phyloP scores from a whole-genome alignment of 2,797 vertebrate genomes.

The Smutsia temminckii region DNA sequence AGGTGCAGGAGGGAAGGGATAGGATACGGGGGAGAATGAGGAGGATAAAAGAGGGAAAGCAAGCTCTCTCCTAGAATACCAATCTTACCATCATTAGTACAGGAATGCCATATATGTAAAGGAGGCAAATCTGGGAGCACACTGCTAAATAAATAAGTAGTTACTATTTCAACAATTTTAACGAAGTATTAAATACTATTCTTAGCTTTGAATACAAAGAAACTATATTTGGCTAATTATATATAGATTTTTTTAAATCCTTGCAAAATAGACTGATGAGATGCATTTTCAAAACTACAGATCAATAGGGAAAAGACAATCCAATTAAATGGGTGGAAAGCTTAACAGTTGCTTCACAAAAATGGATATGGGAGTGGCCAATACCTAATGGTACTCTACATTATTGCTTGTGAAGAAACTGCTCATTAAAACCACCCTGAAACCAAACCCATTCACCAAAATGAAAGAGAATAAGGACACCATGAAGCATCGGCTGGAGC shows the following conservation, averaged over 20 bases:
- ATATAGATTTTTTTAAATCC: not conserved
- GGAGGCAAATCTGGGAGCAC: not conserved
- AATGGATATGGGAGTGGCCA: not conserved
- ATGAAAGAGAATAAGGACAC: not conserved
- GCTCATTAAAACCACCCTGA: not conserved
- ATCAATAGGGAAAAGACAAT: not conserved
- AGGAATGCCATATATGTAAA: not conserved
- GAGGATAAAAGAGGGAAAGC: not conserved
- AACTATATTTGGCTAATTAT: not conserved
- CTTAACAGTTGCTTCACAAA: not conserved
- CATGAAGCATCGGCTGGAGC: no score
- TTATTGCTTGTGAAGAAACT: not conserved
- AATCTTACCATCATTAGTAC: not conserved
- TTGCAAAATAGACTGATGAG: constrained; percentile 21
- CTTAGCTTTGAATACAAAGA: not conserved
- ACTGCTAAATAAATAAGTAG: not conserved
- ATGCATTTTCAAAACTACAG: not conserved
- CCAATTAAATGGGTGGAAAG: not conserved
- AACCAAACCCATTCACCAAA: not conserved
- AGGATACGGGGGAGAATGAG: not conserved
- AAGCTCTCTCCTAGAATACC: not conserved
- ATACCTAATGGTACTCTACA: not conserved
- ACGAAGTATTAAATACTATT: not conserved
- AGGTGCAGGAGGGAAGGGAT: accelerated
- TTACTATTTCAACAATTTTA: not conserved